phyloP scores from a whole-genome alignment of 1,140 invertebrate genomes.

The Drosophila busckii region DNA sequence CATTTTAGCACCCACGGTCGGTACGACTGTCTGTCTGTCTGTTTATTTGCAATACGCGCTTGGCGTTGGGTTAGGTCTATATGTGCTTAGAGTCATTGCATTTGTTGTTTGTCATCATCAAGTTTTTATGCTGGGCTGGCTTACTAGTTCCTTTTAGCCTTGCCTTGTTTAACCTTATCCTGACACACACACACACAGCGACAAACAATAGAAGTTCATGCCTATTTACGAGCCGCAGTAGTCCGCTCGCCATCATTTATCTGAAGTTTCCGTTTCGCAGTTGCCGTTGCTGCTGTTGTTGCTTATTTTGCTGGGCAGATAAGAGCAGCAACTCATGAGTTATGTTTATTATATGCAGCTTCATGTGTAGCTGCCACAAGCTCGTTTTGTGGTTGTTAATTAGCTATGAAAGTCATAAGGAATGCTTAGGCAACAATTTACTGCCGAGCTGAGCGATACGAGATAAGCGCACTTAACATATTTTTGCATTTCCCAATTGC shows the following conservation, averaged over 20 bases:
- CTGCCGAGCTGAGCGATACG: no score
- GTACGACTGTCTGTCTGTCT: conserved; percentile 22
- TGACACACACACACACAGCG: conserved; percentile 1
- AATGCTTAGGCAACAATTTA: no score
- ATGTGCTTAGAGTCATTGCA: not conserved
- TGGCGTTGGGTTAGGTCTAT: conserved; percentile 53
- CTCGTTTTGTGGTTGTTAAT: no score
- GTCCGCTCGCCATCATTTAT: conserved; percentile 25
- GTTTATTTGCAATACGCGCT: conserved; percentile 31
- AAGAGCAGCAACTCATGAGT: no score
- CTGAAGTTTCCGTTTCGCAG: not conserved
- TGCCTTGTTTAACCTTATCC: conserved; percentile 39
- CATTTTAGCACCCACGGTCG: conserved; percentile 64
- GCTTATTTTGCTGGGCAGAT: conserved; percentile 3
- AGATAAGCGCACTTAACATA: no score
- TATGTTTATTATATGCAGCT: no score
- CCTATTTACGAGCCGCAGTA: conserved; percentile 41
- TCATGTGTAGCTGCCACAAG: no score
- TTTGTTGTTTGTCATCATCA: conserved; percentile 58
- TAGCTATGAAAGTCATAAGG: no score
- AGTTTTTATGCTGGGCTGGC: conserved; percentile 65
- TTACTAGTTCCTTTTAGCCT: conserved; percentile 19
- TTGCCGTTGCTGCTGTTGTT: conserved; percentile 1
- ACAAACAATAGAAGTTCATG: conserved; percentile 46
- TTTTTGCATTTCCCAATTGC: no score